Conservation (phyloP, 53 echinoderm and acorn worm genomes). For the Patiria pectinifera region DNA sequence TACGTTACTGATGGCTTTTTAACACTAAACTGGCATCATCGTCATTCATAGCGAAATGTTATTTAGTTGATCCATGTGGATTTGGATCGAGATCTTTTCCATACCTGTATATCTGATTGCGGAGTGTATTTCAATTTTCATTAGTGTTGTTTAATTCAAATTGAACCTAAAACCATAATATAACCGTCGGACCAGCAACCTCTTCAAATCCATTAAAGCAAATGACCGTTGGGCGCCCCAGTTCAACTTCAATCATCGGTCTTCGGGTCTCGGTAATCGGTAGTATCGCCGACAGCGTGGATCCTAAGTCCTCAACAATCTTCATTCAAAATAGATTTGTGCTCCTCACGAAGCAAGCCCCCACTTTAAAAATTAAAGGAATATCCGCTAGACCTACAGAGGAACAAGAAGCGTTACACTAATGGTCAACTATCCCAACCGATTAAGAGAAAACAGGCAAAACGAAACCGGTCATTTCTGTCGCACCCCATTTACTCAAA, state of each 20-base stretch:
- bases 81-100: too few species aligned
- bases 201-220: not conserved
- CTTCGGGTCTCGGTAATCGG: not conserved
- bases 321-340: not conserved
- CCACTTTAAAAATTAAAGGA: not conserved
- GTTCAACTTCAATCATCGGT: not conserved
- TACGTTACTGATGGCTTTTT: too few species aligned
- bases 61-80: too few species aligned
- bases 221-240: too few species aligned
- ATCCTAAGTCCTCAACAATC: not conserved
- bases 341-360: not conserved
- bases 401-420: not conserved
- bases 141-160: too few species aligned
- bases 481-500: slow-evolving; percentile 10
- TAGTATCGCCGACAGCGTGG: not conserved
- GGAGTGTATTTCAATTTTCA: too few species aligned
- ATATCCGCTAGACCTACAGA: not conserved
- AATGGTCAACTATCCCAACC: not conserved
- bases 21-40: too few species aligned
- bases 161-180: too few species aligned
- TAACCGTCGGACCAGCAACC: not conserved
- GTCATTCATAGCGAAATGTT: too few species aligned
- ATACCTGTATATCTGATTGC: too few species aligned
- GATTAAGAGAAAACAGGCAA: not conserved
- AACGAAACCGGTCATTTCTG: slow-evolving; percentile 31